These are phyloP conservation scores for Drosophila greeni DNA, from an alignment of 2,888 invertebrate species.

Conservation along the genomic window DNA sequence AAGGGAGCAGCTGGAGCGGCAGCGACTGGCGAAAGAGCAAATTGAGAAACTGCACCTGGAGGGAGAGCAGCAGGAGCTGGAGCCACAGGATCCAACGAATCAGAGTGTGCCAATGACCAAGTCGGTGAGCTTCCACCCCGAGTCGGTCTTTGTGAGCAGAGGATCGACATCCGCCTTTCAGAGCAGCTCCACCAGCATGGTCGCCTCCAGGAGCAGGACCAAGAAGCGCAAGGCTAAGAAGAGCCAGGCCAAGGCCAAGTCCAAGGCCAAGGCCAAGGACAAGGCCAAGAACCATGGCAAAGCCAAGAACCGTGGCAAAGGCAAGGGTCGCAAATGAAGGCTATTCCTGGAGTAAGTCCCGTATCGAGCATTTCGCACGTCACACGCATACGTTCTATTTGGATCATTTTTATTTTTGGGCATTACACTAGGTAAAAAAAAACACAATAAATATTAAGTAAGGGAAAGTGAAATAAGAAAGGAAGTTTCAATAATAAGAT, in stretches of 20 bases:
- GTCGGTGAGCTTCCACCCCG: constrained; percentile 13
- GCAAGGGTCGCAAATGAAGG: not conserved
- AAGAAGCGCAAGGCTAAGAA: not conserved
- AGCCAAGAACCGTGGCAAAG: not conserved
- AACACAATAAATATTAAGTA: not conserved
- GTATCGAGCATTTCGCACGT: not conserved
- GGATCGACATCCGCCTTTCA: not conserved
- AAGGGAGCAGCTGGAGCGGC: not conserved
- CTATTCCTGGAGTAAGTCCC: not conserved
- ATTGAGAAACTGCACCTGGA: not conserved
- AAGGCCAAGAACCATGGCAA: not conserved
- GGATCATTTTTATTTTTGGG: not conserved
- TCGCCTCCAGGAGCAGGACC: not conserved
- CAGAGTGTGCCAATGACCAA: not conserved
- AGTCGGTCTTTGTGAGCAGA: not conserved
- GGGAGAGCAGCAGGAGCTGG: not conserved
- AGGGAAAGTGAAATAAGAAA: not conserved
- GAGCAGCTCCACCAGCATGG: constrained; percentile 2
- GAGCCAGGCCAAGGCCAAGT: not conserved
- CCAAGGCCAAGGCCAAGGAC: too few relatives aligned
- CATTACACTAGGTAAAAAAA: not conserved
- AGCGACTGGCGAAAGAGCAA: not conserved
- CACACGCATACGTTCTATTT: not conserved
- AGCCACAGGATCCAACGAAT: not conserved
- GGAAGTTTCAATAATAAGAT: not conserved